Conservation (phyloP, 1,140 invertebrate genomes). For the Lucilia cuprina region DNA sequence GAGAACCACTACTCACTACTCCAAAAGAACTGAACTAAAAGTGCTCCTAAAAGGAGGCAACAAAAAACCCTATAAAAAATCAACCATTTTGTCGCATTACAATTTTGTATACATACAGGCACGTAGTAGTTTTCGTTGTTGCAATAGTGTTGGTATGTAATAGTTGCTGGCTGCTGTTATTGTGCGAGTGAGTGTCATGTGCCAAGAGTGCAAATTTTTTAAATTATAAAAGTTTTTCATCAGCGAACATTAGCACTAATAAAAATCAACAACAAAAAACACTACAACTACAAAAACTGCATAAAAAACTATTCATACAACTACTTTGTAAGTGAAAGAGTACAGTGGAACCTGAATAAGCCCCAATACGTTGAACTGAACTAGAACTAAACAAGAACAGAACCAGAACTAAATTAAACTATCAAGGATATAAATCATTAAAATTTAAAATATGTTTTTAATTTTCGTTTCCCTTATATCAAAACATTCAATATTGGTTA, state of each 20-base stretch:
- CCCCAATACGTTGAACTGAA: too few species aligned
- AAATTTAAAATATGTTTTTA: too few species aligned
- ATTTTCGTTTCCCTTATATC: too few species aligned
- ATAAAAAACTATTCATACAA: neutral
- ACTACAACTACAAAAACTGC: neutral
- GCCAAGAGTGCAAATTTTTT: slow-evolving; percentile 29
- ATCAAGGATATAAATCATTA: too few species aligned
- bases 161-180: neutral
- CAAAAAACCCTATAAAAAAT: neutral
- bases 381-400: too few species aligned
- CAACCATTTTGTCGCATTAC: slow-evolving; percentile 25
- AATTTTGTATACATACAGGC: neutral
- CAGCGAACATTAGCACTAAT: neutral
- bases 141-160: neutral
- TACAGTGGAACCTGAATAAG: neutral
- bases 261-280: neutral
- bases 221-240: slow-evolving; percentile 36
- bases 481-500: neutral
- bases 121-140: neutral
- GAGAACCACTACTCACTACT: neutral
- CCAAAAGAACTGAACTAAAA: neutral
- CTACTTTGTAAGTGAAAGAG: neutral
- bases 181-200: slow-evolving; percentile 14
- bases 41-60: neutral
- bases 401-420: too few species aligned